A percentile compares a stretch with the other conserved stretches of the same genome.
These are phyloP conservation scores for Glossophaga mutica DNA, from an alignment of 2,797 vertebrate species.

Conservation along the genomic window DNA sequence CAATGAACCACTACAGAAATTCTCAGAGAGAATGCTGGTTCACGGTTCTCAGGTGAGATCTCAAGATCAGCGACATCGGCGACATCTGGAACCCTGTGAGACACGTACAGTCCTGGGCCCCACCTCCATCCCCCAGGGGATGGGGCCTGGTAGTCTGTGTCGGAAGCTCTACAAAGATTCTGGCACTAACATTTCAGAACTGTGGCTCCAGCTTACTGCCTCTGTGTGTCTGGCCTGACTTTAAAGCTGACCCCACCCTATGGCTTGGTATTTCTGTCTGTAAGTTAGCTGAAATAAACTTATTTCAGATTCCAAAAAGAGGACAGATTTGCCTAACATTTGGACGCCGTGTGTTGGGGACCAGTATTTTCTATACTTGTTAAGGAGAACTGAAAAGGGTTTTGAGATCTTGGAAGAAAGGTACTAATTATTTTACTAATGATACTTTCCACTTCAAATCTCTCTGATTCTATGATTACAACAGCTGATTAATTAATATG, in stretches of 20 bases:
- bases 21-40: background rate
- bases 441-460: conserved; percentile 9
- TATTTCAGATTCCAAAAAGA: background rate
- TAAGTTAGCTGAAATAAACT: background rate
- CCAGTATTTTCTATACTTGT: background rate
- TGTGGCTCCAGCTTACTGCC: background rate
- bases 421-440: background rate
- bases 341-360: background rate
- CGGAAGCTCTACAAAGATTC: background rate
- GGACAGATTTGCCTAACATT: background rate
- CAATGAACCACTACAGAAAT: background rate
- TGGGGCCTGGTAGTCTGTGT: background rate
- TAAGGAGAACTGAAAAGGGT: background rate
- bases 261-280: background rate
- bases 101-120: background rate
- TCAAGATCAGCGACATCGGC: background rate
- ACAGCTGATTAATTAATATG: conserved; percentile 1
- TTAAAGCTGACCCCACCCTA: background rate
- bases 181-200: background rate
- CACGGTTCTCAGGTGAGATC: background rate
- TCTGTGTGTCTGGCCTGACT: background rate
- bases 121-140: background rate
- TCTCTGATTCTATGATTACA: background rate
- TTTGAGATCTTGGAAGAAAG: conserved; percentile 1
- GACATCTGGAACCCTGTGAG: background rate